A percentile compares a stretch with the other conserved stretches of the same genome.
Conservation (phyloP, 2,888 invertebrate genomes). For the Lysandra bellargus region DNA sequence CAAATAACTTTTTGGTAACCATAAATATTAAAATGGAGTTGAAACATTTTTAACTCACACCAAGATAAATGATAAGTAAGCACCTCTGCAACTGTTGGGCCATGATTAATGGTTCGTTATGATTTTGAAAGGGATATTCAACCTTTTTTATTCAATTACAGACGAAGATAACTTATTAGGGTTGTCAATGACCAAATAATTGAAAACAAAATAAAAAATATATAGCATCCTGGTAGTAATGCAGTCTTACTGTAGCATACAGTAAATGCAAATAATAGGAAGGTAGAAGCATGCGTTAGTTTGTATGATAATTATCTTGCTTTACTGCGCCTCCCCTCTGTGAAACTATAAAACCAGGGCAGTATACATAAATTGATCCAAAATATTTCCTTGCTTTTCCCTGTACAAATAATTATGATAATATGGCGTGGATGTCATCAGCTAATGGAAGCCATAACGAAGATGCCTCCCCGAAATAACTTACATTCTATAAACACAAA, state of each 20-base stretch:
- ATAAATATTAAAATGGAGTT: not conserved
- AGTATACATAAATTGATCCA: not conserved
- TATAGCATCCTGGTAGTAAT: too few species aligned
- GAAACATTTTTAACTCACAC: not conserved
- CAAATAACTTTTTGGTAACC: not conserved
- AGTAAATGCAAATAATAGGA: too few species aligned
- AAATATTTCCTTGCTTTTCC: not conserved
- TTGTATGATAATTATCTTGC: too few species aligned
- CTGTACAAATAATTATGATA: conserved; percentile 5
- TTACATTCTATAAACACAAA: not conserved
- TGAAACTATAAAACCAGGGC: too few species aligned
- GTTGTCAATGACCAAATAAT: not conserved
- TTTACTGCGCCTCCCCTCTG: too few species aligned
- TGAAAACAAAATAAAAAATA: not conserved
- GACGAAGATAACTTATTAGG: not conserved
- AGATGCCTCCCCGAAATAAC: not conserved
- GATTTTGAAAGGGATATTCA: not conserved
- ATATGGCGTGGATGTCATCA: not conserved
- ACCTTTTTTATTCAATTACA: not conserved
- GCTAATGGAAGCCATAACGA: conserved; percentile 8
- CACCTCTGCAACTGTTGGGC: not conserved
- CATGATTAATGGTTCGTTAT: not conserved
- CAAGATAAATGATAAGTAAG: not conserved
- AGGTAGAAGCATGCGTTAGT: too few species aligned
- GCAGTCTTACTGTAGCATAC: too few species aligned